Evolutionary conservation across 92 coral and sea anemone genomes (phyloP).

Genomic region (Porites rus): DNA sequence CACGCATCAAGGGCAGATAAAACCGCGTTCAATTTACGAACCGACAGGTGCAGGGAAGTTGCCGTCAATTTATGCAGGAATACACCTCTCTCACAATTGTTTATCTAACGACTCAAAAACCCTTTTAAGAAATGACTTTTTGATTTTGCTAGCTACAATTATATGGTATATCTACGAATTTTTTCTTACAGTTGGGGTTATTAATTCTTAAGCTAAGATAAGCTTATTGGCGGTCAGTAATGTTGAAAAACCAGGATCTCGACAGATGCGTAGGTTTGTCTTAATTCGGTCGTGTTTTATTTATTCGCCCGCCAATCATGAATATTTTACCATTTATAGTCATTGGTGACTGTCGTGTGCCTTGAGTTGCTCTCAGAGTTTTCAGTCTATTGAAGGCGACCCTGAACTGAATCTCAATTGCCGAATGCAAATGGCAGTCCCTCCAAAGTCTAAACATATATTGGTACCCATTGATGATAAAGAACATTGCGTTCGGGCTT

Average conservation of each 20-base stretch:
- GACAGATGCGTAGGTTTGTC: constrained; percentile 2
- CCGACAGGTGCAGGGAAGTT: too few relatives aligned
- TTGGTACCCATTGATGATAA: constrained; percentile 90
- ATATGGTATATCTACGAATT: too few relatives aligned
- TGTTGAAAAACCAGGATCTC: background rate
- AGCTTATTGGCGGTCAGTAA: background rate
- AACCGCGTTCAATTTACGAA: too few relatives aligned
- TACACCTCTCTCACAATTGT: too few relatives aligned
- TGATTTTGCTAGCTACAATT: background rate
- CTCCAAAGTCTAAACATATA: constrained; percentile 32
- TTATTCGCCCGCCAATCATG: constrained; percentile 1
- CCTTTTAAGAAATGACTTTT: background rate
- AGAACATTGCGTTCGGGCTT: constrained; percentile 81
- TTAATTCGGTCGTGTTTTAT: constrained; percentile 3
- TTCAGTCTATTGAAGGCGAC: background rate
- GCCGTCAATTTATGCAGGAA: too few relatives aligned
- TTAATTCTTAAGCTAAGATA: too few relatives aligned
- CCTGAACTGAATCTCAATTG: background rate
- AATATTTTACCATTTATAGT: constrained; percentile 28
- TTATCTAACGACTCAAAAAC: background rate
- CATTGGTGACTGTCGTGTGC: background rate
- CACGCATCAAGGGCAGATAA: too few relatives aligned
- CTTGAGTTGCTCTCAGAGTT: too few relatives aligned
- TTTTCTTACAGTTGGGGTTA: background rate
- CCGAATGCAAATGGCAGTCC: background rate